These are phyloP conservation scores for Notarius quadriscutis DNA, from an alignment of 2,113 vertebrate genomes.

Conservation along the genomic window DNA sequence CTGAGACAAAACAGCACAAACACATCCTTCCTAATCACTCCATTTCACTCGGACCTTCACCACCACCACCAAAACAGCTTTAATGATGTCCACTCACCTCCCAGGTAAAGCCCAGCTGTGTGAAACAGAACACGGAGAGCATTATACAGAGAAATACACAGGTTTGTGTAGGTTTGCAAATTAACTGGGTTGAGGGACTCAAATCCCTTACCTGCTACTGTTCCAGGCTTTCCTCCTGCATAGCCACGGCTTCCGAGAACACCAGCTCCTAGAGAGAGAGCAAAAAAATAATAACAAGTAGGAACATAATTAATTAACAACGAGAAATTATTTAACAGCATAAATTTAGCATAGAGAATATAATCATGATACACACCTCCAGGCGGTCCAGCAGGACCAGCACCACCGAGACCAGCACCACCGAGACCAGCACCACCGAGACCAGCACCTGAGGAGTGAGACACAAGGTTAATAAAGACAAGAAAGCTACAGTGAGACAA, in stretches of 20 bases:
- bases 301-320: not conserved
- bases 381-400: conserved; percentile 56
- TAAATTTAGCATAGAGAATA: not conserved
- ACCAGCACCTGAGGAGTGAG: conserved; percentile 40
- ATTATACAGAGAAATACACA: not conserved
- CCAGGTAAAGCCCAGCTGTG: conserved; percentile 44
- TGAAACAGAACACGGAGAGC: not conserved
- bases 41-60: not conserved
- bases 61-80: not conserved
- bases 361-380: conserved; percentile 40
- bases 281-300: not conserved
- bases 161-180: not conserved
- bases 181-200: no score
- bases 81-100: conserved; percentile 39
- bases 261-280: conserved; percentile 51
- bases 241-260: conserved; percentile 61
- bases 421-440: conserved; percentile 45
- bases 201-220: conserved; percentile 58
- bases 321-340: not conserved
- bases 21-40: not conserved
- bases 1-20: conserved; percentile 16
- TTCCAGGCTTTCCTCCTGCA: conserved; percentile 64
- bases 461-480: not conserved
- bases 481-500: not conserved
- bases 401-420: conserved; percentile 36